Evolutionary conservation across 1,140 invertebrate genomes (phyloP).

Genomic region (Aporrectodea caliginosa): DNA sequence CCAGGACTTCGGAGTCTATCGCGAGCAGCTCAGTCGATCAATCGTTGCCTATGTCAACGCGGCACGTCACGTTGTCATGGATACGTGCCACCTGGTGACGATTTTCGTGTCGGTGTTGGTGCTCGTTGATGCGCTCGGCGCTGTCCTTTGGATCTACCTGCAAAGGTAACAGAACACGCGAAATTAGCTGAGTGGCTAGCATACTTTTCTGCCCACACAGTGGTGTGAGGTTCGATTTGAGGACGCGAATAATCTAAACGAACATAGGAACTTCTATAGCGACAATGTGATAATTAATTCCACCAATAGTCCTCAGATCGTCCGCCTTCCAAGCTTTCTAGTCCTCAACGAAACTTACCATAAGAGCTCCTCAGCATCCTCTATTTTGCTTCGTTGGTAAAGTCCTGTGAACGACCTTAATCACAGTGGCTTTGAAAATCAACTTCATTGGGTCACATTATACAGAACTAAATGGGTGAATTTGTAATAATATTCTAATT

Average conservation of each 20-base stretch:
- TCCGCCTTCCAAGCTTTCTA: not conserved
- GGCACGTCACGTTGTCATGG: conserved; percentile 24
- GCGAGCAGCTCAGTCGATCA: conserved; percentile 18
- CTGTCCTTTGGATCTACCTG: conserved; percentile 33
- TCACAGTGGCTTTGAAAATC: too few species aligned
- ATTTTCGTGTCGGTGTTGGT: conserved; percentile 31
- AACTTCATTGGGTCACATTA: too few species aligned
- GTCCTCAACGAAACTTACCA: too few species aligned
- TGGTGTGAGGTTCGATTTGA: not conserved
- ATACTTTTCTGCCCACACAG: not conserved
- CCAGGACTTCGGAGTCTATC: conserved; percentile 32
- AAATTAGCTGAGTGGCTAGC: too few species aligned
- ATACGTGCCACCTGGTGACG: conserved; percentile 29
- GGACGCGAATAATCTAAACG: not conserved
- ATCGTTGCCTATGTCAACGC: conserved; percentile 30
- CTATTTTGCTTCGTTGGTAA: too few species aligned
- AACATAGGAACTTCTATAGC: not conserved
- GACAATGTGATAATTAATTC: not conserved
- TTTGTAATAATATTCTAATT: too few species aligned
- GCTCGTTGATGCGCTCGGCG: conserved; percentile 31
- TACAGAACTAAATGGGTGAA: too few species aligned
- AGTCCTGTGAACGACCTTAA: too few species aligned
- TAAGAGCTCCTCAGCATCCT: too few species aligned
- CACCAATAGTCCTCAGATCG: not conserved
- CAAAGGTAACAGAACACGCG: conserved; percentile 15